Percentiles rank a stretch among this genome's conserved stretches.
Evolutionary conservation across 1,140 invertebrate species (phyloP).

Genomic region (Bombus balteatus): DNA sequence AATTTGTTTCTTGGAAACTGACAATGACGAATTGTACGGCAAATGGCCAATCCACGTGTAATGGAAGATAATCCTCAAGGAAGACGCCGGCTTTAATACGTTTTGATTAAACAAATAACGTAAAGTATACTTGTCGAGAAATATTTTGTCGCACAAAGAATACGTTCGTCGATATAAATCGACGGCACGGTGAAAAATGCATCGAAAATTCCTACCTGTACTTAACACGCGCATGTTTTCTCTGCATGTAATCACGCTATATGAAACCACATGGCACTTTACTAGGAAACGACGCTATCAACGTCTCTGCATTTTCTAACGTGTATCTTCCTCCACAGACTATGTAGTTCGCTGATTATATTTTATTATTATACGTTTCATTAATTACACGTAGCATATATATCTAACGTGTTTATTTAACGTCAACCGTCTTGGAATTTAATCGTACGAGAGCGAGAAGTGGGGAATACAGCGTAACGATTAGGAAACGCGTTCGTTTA

Average conservation of each 20-base stretch:
- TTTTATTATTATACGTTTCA: too few relatives aligned
- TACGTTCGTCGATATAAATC: not conserved
- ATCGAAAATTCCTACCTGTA: not conserved
- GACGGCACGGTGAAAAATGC: not conserved
- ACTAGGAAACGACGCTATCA: not conserved
- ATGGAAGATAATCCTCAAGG: not conserved
- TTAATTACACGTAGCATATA: too few relatives aligned
- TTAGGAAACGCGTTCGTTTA: not conserved
- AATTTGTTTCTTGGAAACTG: not conserved
- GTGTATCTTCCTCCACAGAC: not conserved
- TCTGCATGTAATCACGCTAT: too few relatives aligned
- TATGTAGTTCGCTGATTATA: too few relatives aligned
- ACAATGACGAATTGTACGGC: not conserved
- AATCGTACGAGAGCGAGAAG: not conserved
- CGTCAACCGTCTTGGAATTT: not conserved
- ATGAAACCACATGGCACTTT: not conserved
- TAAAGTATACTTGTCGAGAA: not conserved
- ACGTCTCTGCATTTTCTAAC: not conserved
- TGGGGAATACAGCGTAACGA: too few relatives aligned
- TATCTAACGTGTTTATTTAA: too few relatives aligned
- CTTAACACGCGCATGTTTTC: rapidly evolving
- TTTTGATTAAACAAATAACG: not conserved
- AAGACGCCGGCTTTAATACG: not conserved
- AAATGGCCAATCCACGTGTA: not conserved
- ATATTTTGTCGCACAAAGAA: not conserved